Percentiles rank a stretch among this genome's conserved stretches.
These are phyloP conservation scores for Anoura caudifer DNA, from an alignment of 2,113 vertebrate genomes.

Conservation along the genomic window DNA sequence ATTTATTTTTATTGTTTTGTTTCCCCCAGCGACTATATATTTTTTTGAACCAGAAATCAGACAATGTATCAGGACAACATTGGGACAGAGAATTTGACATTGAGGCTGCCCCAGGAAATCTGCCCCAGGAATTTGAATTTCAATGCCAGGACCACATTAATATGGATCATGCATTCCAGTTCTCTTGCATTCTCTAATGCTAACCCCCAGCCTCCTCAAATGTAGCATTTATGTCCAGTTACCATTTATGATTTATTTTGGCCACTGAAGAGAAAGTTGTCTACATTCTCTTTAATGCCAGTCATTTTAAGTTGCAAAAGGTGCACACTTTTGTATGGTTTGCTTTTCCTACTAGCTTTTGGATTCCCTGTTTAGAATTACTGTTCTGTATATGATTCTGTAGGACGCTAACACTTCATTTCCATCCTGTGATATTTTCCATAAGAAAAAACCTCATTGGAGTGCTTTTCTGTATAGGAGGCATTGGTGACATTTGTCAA, in stretches of 20 bases:
- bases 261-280: not conserved
- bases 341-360: not conserved
- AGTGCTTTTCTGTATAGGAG: not conserved
- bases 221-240: not conserved
- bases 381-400: not conserved
- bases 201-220: not conserved
- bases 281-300: not conserved
- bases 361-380: not conserved
- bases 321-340: not conserved
- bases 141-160: not conserved
- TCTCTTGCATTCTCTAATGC: not conserved
- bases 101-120: not conserved
- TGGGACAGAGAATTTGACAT: not conserved
- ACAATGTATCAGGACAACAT: not conserved
- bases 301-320: not conserved
- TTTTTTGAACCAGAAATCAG: not conserved
- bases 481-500: not conserved
- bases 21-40: not conserved
- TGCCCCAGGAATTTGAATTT: not conserved
- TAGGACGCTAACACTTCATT: not conserved
- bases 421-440: not conserved
- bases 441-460: not conserved
- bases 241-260: not conserved
- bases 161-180: not conserved
- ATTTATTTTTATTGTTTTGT: not conserved